A percentile compares a stretch with the other conserved stretches of the same genome.
Evolutionary conservation across 2,113 vertebrate genomes (phyloP).

Genomic region (Epinephelus fuscoguttatus): DNA sequence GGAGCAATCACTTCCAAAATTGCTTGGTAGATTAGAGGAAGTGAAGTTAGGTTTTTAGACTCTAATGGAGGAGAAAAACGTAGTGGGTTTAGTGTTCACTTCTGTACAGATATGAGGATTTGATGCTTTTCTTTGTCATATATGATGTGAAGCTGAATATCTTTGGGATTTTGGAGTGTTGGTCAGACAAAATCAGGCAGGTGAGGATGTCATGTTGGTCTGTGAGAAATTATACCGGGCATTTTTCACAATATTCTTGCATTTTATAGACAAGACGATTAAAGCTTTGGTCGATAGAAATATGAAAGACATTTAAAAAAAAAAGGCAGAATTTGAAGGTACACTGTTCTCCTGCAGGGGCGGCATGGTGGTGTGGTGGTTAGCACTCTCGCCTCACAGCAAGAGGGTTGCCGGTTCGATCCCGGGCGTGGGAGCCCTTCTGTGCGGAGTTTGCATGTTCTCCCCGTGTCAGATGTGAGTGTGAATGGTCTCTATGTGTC

Average conservation of each 20-base stretch:
- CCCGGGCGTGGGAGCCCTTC: no score
- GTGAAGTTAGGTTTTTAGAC: not conserved
- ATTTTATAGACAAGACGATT: not conserved
- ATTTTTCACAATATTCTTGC: not conserved
- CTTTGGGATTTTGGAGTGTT: no score
- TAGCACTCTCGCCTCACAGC: no score
- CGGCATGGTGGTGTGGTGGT: no score
- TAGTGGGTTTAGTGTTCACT: not conserved
- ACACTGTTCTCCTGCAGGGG: no score
- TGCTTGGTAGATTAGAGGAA: constrained; percentile 4
- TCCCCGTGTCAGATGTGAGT: no score
- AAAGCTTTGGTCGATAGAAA: no score
- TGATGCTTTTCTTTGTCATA: not conserved
- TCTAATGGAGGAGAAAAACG: not conserved
- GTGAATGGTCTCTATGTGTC: no score
- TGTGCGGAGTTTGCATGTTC: no score
- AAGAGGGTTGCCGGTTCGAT: no score
- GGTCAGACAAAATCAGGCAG: not conserved
- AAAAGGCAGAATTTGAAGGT: no score
- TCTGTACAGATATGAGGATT: not conserved
- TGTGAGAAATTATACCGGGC: not conserved
- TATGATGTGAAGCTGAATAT: not conserved
- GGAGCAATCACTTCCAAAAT: not conserved
- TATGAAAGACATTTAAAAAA: no score
- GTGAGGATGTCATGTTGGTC: not conserved